Evolutionary conservation across 2,888 invertebrate genomes (phyloP).

Genomic region (Eilema caniola): DNA sequence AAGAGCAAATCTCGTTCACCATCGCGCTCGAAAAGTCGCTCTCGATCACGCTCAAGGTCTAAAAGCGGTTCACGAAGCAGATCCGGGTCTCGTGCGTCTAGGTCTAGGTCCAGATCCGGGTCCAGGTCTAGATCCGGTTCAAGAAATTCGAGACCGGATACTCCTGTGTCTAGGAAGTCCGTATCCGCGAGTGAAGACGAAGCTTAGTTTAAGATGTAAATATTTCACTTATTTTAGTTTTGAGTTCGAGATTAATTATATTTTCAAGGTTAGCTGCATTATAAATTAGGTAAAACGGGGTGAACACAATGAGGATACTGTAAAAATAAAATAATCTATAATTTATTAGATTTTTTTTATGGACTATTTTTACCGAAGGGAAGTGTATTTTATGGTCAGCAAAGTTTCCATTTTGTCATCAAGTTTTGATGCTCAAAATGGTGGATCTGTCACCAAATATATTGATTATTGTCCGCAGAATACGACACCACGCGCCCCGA

Average conservation of each 20-base stretch:
- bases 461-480: too few species aligned
- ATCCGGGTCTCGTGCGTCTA: conserved; percentile 59
- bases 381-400: too few species aligned
- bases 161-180: conserved; percentile 87
- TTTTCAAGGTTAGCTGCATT: conserved; percentile 30
- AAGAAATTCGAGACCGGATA: conserved; percentile 80
- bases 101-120: conserved; percentile 77
- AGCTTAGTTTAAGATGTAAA: conserved; percentile 62
- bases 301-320: too few species aligned
- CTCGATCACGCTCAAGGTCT: conserved; percentile 20
- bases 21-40: conserved; percentile 6
- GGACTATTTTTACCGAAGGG: too few species aligned
- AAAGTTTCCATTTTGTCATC: too few species aligned
- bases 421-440: too few species aligned
- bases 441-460: too few species aligned
- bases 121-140: conserved; percentile 78
- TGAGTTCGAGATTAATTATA: conserved; percentile 38
- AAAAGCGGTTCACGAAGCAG: conserved; percentile 45
- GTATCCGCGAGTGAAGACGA: conserved; percentile 88
- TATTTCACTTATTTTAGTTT: conserved; percentile 38
- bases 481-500: too few species aligned
- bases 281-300: neutral
- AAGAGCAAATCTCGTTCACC: conserved; percentile 55
- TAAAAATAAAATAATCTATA: too few species aligned
- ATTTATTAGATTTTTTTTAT: too few species aligned